Evolutionary conservation across 2,113 vertebrate species (phyloP), one percentile per base, ranked within the genome.

Genomic region (Myiopsitta monachus): DNA sequence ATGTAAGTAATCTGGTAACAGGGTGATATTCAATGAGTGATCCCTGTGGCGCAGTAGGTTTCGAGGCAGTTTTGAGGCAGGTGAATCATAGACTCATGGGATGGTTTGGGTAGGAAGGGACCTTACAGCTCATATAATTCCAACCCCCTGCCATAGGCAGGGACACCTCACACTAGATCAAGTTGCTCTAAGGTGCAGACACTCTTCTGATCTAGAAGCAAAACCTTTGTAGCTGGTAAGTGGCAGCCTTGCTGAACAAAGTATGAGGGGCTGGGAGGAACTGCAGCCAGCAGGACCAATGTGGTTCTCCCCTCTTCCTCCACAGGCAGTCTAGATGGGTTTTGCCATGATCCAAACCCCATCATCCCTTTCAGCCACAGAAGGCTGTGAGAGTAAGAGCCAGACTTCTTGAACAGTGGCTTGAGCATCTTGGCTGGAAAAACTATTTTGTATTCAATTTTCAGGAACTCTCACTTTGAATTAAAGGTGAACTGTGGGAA

Each of bases 381-480:
- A 94, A 17, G 24, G 31, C 1, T 1, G 5, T 11, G 38, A 6
- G n/a, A 47, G 3, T 55, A 72, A 67, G 47, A 90, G n/a, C 72
- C 63, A 72, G 28, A 62, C 44, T 55, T 24, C 49, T 81, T 36
- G 62, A 39, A 46, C 1, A 1, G 6, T 51, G 79, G 11, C 66
- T 84, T 2, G 9, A 66, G 38, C 69, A 81, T 75, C 26, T 52
- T 84, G 66, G 13, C 36, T 84, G 36, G 18, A 38, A 61, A 82
- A 18, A 91, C 15, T 49, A 38, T 54, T 95, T 89, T 73, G 11
- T 31, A 26, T 79, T 89, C 77, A 69, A 39, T 87, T 87, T 91
- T 83, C 78, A 84, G 88, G 41, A 75, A 18, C 52, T 84, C 79
- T 69, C 75, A 31, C 39, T 80, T 87, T 83, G 88, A 88, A 88